Conservation (phyloP, 1,140 invertebrate species). For the Aethina tumida region DNA sequence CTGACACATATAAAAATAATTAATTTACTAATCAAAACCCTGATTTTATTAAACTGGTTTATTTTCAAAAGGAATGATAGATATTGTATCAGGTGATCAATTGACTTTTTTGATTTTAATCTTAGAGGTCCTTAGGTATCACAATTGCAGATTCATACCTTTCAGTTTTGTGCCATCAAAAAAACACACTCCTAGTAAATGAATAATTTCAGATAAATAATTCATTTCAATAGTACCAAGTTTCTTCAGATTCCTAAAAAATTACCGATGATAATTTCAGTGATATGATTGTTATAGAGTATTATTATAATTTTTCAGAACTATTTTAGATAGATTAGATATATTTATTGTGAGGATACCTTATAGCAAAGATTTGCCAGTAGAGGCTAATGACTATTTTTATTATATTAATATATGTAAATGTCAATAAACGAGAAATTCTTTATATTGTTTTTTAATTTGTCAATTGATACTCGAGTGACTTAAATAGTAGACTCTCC, state of each 20-base stretch:
- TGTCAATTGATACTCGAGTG: too few relatives aligned
- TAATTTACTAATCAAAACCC: too few relatives aligned
- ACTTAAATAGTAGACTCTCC: too few relatives aligned
- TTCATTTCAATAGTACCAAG: constrained; percentile 1
- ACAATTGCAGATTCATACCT: background rate
- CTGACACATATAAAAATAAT: too few relatives aligned
- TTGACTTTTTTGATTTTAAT: too few relatives aligned
- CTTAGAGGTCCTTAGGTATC: too few relatives aligned
- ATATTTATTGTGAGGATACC: constrained; percentile 1
- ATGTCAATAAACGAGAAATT: constrained; percentile 6
- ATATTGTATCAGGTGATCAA: too few relatives aligned
- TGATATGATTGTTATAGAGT: constrained; percentile 2
- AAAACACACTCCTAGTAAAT: constrained; percentile 1
- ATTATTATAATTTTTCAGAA: background rate
- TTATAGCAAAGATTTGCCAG: constrained; percentile 3
- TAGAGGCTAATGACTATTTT: constrained; percentile 7
- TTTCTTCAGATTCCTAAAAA: background rate
- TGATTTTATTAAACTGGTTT: too few relatives aligned
- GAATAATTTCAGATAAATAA: background rate
- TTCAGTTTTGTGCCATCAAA: background rate
- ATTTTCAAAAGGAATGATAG: too few relatives aligned
- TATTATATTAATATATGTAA: constrained; percentile 6
- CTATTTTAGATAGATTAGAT: constrained; percentile 1
- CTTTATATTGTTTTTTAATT: too few relatives aligned
- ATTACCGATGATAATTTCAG: background rate